Evolutionary conservation across 2,113 vertebrate genomes (phyloP), one percentile per base, ranked within the genome.

Genomic region (Zosterops hypoxanthus): DNA sequence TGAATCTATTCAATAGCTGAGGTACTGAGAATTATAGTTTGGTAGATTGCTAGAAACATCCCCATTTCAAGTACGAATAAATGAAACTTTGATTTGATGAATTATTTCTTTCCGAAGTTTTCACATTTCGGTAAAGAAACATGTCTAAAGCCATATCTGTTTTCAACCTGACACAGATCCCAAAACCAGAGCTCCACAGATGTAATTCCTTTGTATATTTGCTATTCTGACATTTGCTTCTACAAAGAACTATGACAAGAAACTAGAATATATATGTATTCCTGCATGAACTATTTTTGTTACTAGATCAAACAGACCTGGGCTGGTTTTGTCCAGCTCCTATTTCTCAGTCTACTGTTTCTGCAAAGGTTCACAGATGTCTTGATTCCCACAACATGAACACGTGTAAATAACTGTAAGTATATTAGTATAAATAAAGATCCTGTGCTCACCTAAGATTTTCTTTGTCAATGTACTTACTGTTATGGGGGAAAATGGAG

Each of bases 401-500:
- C 18, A 17, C 5, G 10, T 69, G 19, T 39, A 52, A 39, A 79
- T 49, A 64, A 79, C 23, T 55, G 2, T 16, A 57, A 50, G 2
- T 52, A 44, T 31, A 20, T 20, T n/a, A 44, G 8, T 28, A 56
- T 20, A 79, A 79, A 56, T 78, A 82, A 72, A 86, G 20, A 34
- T n/a, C 33, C 61, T 50, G 2, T 64, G 4, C 7, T 82, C 47
- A 36, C 25, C 18, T 41, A 31, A 13, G 10, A 13, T 53, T 70
- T 39, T 73, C 14, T 34, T 71, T 76, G 33, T 44, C 29, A 49
- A 56, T 8, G 6, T 9, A 41, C 33, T 64, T 88, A n/a, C 1
- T 11, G 19, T 49, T 61, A n/a, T 6, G 16, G 2, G 14, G 4
- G 3, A 12, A 63, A 63, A 12, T 4, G 0, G 13, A 52, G 53